These are phyloP conservation scores for Drosophila bocki DNA, from an alignment of 1,140 invertebrate genomes.

Conservation along the genomic window DNA sequence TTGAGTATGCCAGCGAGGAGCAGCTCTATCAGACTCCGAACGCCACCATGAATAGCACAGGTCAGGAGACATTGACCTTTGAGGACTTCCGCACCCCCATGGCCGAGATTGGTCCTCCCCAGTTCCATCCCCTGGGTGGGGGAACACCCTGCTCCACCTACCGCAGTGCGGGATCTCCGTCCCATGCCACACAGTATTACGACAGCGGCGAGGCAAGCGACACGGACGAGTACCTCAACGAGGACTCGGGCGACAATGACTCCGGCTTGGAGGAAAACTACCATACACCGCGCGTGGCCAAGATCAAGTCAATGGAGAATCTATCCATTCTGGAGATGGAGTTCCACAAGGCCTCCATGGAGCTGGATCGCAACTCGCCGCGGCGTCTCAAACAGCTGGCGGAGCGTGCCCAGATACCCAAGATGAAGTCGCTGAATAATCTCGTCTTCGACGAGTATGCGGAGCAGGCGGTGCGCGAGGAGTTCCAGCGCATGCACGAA, in stretches of 20 bases:
- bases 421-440: conserved; percentile 84
- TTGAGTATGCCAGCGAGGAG: conserved; percentile 76
- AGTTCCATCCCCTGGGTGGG: conserved; percentile 23
- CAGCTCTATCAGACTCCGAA: conserved; percentile 80
- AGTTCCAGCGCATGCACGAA: conserved; percentile 72
- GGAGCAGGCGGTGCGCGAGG: conserved; percentile 67
- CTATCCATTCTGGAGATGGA: conserved; percentile 83
- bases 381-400: conserved; percentile 74
- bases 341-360: conserved; percentile 80
- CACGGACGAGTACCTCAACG: conserved; percentile 55
- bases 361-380: conserved; percentile 79
- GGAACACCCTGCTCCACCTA: conserved; percentile 51
- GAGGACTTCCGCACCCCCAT: conserved; percentile 80
- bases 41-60: conserved; percentile 52
- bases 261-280: conserved; percentile 83
- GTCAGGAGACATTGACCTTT: conserved; percentile 18
- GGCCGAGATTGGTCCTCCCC: conserved; percentile 61
- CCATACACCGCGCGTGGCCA: conserved; percentile 79
- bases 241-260: conserved; percentile 74
- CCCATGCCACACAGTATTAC: conserved; percentile 62
- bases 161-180: conserved; percentile 52
- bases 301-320: conserved; percentile 84
- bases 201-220: conserved; percentile 65
- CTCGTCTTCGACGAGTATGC: conserved; percentile 77
- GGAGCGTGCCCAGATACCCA: conserved; percentile 72